phyloP scores from a whole-genome alignment of 2,888 invertebrate genomes.

The Eledone cirrhosa region DNA sequence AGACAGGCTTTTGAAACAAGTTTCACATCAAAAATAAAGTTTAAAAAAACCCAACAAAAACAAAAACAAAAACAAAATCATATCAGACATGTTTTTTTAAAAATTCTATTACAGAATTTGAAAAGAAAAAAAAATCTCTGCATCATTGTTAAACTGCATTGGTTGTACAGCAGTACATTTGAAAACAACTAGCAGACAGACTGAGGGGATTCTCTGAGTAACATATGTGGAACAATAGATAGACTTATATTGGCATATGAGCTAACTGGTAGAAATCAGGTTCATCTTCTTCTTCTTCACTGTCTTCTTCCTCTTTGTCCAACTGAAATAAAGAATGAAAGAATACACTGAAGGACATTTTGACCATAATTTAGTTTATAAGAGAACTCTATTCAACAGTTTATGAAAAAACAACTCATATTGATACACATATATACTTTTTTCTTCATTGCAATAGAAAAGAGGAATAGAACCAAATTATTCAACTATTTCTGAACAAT shows the following conservation, averaged over 20 bases:
- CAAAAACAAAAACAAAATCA: too few relatives aligned
- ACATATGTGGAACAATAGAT: neutral
- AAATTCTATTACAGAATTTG: constrained; percentile 15
- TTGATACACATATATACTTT: too few relatives aligned
- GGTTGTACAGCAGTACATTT: neutral
- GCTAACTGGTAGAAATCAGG: constrained; percentile 95
- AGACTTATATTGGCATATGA: constrained; percentile 67
- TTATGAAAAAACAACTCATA: neutral
- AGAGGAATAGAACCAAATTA: too few relatives aligned
- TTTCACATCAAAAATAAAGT: too few relatives aligned
- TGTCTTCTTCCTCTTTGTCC: constrained; percentile 80
- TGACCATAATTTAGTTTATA: neutral
- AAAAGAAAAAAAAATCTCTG: constrained; percentile 7
- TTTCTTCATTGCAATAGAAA: too few relatives aligned
- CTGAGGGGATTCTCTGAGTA: neutral
- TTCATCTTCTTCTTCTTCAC: constrained; percentile 80
- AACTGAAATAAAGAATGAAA: constrained; percentile 71
- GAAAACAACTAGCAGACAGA: too few relatives aligned
- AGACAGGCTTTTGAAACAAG: too few relatives aligned
- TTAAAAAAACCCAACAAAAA: too few relatives aligned
- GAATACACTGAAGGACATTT: neutral
- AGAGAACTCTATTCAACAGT: neutral
- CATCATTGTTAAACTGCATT: neutral
- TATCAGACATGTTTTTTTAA: too few relatives aligned
- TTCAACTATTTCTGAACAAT: too few relatives aligned